Evolutionary conservation across 2,113 vertebrate genomes (phyloP).

Genomic region (Telmatochromis sp.): DNA sequence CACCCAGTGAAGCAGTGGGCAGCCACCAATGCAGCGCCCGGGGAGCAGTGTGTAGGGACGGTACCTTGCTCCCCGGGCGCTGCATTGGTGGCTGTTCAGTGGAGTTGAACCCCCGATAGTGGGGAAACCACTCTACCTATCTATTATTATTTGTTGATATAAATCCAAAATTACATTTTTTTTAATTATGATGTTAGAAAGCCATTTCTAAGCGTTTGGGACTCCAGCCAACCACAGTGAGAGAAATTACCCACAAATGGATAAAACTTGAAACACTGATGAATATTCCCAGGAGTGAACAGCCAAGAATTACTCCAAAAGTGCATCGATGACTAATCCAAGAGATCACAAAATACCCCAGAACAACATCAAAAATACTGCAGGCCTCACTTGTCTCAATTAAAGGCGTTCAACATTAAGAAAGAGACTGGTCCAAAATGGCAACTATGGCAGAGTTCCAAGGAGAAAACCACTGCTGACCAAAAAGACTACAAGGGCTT

Average conservation of each 20-base stretch:
- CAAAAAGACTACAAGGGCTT: background rate
- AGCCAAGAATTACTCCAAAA: background rate
- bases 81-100: too few species aligned
- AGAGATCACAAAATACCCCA: background rate
- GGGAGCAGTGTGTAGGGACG: background rate
- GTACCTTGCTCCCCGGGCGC: too few species aligned
- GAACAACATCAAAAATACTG: background rate
- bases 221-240: background rate
- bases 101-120: background rate
- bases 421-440: background rate
- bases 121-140: background rate
- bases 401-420: background rate
- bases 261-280: background rate
- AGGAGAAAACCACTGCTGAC: background rate
- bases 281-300: background rate
- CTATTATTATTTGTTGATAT: background rate
- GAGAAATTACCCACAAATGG: background rate
- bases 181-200: background rate
- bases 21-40: background rate
- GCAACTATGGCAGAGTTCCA: background rate
- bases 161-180: background rate
- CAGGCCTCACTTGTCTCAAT: background rate
- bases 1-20: background rate
- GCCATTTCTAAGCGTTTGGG: background rate
- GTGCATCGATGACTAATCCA: background rate